These are phyloP conservation scores for Alloplasta piceator DNA, from an alignment of 2,888 invertebrate species.

Conservation along the genomic window DNA sequence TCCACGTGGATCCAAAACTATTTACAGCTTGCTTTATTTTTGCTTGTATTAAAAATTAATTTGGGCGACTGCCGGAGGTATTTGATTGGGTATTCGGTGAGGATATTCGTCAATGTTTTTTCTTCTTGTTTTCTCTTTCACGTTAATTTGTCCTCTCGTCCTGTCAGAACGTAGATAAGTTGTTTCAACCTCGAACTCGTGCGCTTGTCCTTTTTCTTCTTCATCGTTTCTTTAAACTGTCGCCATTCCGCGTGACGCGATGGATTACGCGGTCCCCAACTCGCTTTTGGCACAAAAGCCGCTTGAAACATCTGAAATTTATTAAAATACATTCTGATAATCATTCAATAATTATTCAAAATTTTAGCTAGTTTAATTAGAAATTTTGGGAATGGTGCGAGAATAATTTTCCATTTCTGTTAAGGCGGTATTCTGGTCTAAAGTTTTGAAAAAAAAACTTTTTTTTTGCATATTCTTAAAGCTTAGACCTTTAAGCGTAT, in stretches of 20 bases:
- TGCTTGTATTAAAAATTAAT: constrained; percentile 24
- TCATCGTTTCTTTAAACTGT: constrained; percentile 77
- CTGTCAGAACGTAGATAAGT: constrained; percentile 65
- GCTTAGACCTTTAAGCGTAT: too few species aligned
- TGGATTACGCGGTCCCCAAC: constrained; percentile 82
- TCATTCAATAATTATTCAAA: constrained; percentile 7
- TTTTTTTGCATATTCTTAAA: too few species aligned
- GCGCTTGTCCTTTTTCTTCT: constrained; percentile 65
- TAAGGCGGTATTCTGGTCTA: too few species aligned
- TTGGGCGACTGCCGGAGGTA: constrained; percentile 31
- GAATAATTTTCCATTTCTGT: too few species aligned
- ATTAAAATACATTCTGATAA: constrained; percentile 11
- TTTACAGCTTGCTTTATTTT: constrained; percentile 41
- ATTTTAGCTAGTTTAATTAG: not conserved
- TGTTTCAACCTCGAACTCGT: constrained; percentile 67
- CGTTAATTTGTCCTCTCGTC: constrained; percentile 67
- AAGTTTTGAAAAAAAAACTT: too few species aligned
- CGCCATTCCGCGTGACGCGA: constrained; percentile 79
- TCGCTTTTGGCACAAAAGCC: constrained; percentile 77
- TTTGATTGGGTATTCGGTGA: constrained; percentile 20
- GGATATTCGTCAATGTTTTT: constrained; percentile 1
- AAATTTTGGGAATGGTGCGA: constrained; percentile 5
- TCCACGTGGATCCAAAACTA: constrained; percentile 50
- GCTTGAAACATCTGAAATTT: constrained; percentile 76
- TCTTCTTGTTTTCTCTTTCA: constrained; percentile 41